Evolutionary conservation across 1,140 invertebrate species (phyloP).

Genomic region (Seison nebaliae): DNA sequence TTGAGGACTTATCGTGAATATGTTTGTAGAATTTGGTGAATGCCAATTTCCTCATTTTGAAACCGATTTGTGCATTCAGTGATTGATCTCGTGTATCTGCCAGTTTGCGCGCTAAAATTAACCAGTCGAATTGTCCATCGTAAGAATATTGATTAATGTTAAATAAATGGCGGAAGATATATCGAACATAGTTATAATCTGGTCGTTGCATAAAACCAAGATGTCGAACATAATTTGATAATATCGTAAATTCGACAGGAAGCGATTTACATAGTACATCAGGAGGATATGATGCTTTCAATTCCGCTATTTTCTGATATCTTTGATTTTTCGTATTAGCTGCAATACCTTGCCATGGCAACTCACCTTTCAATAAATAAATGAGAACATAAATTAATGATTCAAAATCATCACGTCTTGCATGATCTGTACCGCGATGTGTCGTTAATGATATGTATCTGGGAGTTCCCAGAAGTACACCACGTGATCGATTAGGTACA

Average conservation of each 20-base stretch:
- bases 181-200: slow-evolving; percentile 8
- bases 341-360: slow-evolving; percentile 14
- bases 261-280: slow-evolving; percentile 12
- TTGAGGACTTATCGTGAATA: not conserved
- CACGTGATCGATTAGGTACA: slow-evolving; percentile 98
- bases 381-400: slow-evolving; percentile 18
- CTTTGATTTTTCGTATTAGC: slow-evolving; percentile 1
- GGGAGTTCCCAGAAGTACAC: slow-evolving; percentile 73
- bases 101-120: too few relatives aligned
- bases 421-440: slow-evolving; percentile 50
- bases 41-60: too few relatives aligned
- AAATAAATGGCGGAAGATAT: too few relatives aligned
- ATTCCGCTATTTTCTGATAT: slow-evolving; percentile 10
- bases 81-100: too few relatives aligned
- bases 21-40: not conserved
- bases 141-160: too few relatives aligned
- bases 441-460: slow-evolving; percentile 99
- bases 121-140: too few relatives aligned
- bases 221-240: slow-evolving; percentile 3
- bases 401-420: slow-evolving; percentile 17
- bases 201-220: slow-evolving; percentile 4
- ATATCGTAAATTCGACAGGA: slow-evolving; percentile 11
- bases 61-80: too few relatives aligned
- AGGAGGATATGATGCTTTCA: slow-evolving; percentile 4
- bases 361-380: slow-evolving; percentile 17